Percentiles rank a stretch among this genome's conserved stretches.
Evolutionary conservation across 2,888 invertebrate species (phyloP).

Genomic region (Lasioglossum zephyrum): DNA sequence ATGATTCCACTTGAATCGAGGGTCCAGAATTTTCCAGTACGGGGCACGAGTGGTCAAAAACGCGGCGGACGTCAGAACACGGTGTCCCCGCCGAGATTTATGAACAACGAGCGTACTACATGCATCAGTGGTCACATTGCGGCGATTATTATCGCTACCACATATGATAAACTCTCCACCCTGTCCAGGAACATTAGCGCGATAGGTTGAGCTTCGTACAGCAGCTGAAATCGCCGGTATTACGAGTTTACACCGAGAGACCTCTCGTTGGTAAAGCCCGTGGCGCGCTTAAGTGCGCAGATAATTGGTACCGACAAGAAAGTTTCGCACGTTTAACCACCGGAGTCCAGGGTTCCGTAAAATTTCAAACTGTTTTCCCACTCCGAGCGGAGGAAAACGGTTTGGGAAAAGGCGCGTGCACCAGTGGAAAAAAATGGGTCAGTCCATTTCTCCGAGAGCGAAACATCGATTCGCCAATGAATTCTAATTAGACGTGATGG

Average conservation of each 20-base stretch:
- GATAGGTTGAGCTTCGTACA: neutral
- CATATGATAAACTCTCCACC: neutral
- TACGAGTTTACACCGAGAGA: constrained; percentile 43
- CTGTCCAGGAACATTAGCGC: constrained; percentile 7
- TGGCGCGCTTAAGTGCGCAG: constrained; percentile 37
- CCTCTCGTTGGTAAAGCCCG: constrained; percentile 3
- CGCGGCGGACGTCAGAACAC: neutral
- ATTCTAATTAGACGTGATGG: constrained; percentile 60
- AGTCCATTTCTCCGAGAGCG: neutral
- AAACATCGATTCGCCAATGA: constrained; percentile 53
- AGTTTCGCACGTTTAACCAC: constrained; percentile 28
- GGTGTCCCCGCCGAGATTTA: constrained; percentile 15
- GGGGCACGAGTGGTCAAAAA: neutral
- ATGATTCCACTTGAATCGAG: too few species aligned
- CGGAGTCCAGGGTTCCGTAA: neutral
- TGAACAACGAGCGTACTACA: constrained; percentile 7
- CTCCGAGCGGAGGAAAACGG: neutral
- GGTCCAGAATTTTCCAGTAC: neutral
- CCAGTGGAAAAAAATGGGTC: constrained; percentile 44
- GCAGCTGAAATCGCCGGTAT: constrained; percentile 46
- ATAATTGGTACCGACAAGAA: constrained; percentile 55
- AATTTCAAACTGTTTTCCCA: constrained; percentile 11
- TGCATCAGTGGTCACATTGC: neutral
- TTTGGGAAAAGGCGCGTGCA: neutral
- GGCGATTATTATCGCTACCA: constrained; percentile 30